Percentiles rank a stretch among this genome's conserved stretches.
phyloP scores from a whole-genome alignment of 1,140 invertebrate species.

The Bombyx mandarina region DNA sequence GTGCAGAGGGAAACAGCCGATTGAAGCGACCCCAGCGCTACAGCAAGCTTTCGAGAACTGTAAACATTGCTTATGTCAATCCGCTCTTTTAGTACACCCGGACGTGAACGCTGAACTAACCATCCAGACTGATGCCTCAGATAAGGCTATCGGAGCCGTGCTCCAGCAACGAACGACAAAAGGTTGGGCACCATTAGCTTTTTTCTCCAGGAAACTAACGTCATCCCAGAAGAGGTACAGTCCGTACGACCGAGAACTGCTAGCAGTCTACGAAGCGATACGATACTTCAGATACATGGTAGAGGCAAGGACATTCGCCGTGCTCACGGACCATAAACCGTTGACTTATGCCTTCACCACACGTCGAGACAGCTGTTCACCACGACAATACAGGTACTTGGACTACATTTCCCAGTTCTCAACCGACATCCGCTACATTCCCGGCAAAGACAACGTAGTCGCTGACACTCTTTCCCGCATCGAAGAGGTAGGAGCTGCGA shows the following conservation, averaged over 20 bases:
- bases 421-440: no score
- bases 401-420: no score
- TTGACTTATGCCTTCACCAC: neutral
- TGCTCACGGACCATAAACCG: conserved; percentile 1
- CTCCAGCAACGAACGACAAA: neutral
- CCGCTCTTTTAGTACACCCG: no score
- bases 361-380: no score
- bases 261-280: neutral
- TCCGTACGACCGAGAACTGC: conserved; percentile 4
- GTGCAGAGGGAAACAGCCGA: no score
- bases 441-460: no score
- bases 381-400: no score
- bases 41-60: no score
- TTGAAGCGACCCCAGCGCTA: no score
- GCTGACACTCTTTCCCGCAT: no score
- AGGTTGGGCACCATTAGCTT: conserved; percentile 1
- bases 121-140: conserved; percentile 2
- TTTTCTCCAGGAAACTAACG: neutral
- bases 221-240: neutral
- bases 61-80: no score
- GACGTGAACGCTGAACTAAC: neutral
- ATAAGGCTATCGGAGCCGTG: conserved; percentile 1
- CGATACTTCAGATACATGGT: conserved; percentile 3
- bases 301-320: conserved; percentile 2
- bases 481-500: no score